Conservation (phyloP, 2,113 vertebrate genomes). For the Lasiurus borealis region DNA sequence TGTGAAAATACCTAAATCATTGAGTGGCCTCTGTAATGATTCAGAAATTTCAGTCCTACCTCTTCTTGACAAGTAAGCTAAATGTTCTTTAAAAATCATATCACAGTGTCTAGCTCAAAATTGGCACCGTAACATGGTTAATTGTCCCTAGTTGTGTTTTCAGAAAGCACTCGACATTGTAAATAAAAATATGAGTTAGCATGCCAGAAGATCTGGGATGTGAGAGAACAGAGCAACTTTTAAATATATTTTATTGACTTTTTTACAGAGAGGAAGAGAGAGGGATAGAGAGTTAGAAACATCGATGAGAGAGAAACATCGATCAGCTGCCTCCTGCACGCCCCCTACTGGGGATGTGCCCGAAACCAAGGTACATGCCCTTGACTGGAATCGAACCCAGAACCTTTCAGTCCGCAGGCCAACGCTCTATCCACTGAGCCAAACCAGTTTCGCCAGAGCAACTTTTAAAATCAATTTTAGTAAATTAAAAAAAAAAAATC, state of each 20-base stretch:
- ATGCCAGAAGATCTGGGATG: background rate
- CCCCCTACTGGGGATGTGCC: too few relatives aligned
- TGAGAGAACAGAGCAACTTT: conserved; percentile 31
- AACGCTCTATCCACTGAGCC: too few relatives aligned
- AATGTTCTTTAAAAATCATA: conserved; percentile 29
- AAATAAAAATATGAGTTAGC: conserved; percentile 21
- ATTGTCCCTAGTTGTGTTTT: background rate
- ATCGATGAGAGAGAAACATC: too few relatives aligned
- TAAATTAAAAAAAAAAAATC: background rate
- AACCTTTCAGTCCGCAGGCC: too few relatives aligned
- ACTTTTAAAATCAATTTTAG: conserved; percentile 26
- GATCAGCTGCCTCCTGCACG: too few relatives aligned
- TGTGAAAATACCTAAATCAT: background rate
- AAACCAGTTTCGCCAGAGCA: background rate
- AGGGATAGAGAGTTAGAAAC: too few relatives aligned
- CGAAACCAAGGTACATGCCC: too few relatives aligned
- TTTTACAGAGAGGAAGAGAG: too few relatives aligned
- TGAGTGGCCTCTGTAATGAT: background rate
- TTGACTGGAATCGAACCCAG: too few relatives aligned
- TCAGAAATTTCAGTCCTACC: background rate
- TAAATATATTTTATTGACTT: background rate
- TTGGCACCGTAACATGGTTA: background rate
- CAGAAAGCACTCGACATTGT: background rate
- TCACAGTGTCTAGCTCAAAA: background rate
- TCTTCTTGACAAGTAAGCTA: background rate